Conservation (phyloP, 2,113 vertebrate species). For the Seriola quinqueradiata region DNA sequence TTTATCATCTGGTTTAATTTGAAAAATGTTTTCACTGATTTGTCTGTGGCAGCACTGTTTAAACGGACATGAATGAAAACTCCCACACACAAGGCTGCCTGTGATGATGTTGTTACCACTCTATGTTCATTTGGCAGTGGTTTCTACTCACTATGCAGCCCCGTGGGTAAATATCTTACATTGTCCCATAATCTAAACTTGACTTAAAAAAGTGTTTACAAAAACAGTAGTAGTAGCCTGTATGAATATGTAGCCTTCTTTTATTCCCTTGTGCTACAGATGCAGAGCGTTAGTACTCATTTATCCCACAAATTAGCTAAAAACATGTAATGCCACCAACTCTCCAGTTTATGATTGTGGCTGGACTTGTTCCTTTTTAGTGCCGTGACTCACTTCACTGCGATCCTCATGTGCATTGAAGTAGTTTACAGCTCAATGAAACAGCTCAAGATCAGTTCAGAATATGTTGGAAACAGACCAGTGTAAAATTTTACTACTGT, state of each 20-base stretch:
- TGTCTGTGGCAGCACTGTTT: constrained; percentile 5
- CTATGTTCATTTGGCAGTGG: constrained; percentile 26
- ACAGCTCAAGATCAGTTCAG: not conserved
- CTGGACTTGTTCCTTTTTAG: not conserved
- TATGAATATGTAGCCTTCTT: not conserved
- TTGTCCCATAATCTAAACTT: constrained; percentile 18
- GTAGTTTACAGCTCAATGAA: constrained; percentile 4
- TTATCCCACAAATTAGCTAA: too few relatives aligned
- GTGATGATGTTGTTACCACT: constrained; percentile 15
- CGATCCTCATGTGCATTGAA: not conserved
- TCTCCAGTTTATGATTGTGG: not conserved
- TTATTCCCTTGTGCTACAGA: not conserved
- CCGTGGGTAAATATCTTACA: constrained; percentile 7
- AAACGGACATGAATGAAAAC: constrained; percentile 4
- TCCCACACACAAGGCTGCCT: constrained; percentile 36
- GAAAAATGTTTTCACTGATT: constrained; percentile 3
- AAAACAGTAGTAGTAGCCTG: not conserved
- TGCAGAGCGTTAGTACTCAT: not conserved
- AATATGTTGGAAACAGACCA: constrained; percentile 15
- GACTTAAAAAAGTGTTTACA: constrained; percentile 12
- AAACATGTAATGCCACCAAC: not conserved
- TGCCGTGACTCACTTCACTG: not conserved
- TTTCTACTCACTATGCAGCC: constrained; percentile 7
- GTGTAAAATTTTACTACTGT: constrained; percentile 15
- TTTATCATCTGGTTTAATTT: not conserved